phyloP scores from a whole-genome alignment of 2,797 vertebrate species.

The Darevskia nairensis region DNA sequence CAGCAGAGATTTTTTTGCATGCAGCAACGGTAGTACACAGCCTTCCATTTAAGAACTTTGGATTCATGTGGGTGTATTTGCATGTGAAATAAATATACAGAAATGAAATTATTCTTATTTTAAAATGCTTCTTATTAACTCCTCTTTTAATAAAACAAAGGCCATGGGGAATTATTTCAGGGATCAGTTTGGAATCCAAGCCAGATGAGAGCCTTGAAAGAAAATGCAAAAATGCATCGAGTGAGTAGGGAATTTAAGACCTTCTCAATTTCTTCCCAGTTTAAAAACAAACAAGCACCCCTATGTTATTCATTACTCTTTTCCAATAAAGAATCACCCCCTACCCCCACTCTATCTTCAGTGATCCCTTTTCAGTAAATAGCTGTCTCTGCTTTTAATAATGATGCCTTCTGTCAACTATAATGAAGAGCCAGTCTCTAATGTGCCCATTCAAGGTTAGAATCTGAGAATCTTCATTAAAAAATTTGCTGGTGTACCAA shows the following conservation, averaged over 20 bases:
- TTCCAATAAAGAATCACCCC: constrained; percentile 6
- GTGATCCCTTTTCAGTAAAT: constrained; percentile 6
- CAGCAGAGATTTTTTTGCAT: background rate
- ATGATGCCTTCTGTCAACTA: constrained; percentile 17
- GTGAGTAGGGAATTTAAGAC: background rate
- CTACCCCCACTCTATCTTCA: background rate
- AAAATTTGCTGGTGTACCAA: constrained; percentile 61
- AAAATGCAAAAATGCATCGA: background rate
- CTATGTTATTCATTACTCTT: background rate
- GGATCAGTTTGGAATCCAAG: background rate
- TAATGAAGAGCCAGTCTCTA: constrained; percentile 36
- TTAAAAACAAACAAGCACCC: constrained; percentile 13
- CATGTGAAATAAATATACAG: background rate
- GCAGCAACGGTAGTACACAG: background rate
- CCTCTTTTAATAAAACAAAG: background rate
- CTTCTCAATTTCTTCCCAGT: background rate
- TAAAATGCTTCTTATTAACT: background rate
- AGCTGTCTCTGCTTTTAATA: constrained; percentile 47
- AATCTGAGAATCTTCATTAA: constrained; percentile 73
- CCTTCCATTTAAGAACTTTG: background rate
- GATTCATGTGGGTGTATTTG: background rate
- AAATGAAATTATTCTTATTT: background rate
- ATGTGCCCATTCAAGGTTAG: constrained; percentile 56
- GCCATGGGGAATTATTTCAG: background rate
- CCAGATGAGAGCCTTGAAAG: background rate